Evolutionary conservation across 2,888 invertebrate genomes (phyloP), one percentile per base, ranked within the genome.

Genomic region (Drosophila cracens): DNA sequence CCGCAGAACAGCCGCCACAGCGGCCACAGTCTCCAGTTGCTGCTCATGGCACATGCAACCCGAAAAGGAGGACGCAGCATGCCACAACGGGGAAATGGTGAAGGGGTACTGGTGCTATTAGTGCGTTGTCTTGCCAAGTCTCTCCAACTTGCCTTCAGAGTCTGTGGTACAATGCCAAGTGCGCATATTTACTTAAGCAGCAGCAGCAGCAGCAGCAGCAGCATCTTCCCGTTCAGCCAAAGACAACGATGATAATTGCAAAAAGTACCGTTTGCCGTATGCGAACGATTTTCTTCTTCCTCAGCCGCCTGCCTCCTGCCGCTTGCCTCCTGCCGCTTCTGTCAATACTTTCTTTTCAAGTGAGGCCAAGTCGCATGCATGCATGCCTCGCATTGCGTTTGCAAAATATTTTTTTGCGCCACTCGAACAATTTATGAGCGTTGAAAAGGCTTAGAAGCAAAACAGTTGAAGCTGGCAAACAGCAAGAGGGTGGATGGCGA

Each of bases 401-500:
- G 86, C 83, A 87, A 90, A 87, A 86, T 86, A 86, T 87, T 87
- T 84, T 65, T 74, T 75, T 81, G 71, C 74, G 74, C 79, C 74
- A 62, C 76, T 76, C 76, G 48, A 82, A 78, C 86, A 89, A 89
- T 89, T 87, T 87, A 87, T 87, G 87, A 87, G 89, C 88, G 84
- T 89, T 87, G 90, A 87, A 87, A 87, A 87, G 90, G 85, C 87
- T 87, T 90, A 89, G 90, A 87, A 72, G 49, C 68, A 63, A 68
- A 67, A 49, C 46, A 59, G 73, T 33, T 49, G 34, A 58, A 56
- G 48, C 36, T 36, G 54, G 10, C 25, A 46, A 21, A 13, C 31
- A 57, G 57, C 34, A 58, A 43, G n/a, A 60, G 56, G n/a, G 16
- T 10, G 18, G 36, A 6, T 4, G 27, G 11, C 0, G 18, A 46